Base-by-base conservation (phyloP, 2,797 vertebrate species). In the Cetoscarus ocellatus region DNA sequence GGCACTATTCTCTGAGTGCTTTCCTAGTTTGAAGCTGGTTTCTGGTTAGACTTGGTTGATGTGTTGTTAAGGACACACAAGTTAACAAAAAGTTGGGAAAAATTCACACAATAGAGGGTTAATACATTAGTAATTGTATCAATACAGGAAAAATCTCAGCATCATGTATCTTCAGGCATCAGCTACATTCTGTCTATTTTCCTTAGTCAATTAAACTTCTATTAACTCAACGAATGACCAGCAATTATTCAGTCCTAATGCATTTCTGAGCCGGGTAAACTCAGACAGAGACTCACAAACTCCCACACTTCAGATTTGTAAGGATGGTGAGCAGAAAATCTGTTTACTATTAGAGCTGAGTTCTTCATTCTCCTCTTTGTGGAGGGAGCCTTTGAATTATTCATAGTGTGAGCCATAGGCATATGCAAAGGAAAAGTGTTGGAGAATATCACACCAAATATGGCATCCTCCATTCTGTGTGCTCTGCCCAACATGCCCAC, bases 291-390 rank as follows among this genome's bases (percentile, higher is more conserved):
- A 69, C 88, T 84, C 91, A 88, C 90, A 89, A 88, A 83, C 86
- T 86, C 87, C 85, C 82, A 86, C 85, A 90, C 89, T 91, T 88
- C 80, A 93, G 87, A 90, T 90, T 88, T 89, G 86, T 80, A 87
- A 87, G 83, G 87, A 92, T 77, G 87, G 91, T 56, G 88, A 91
- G 91, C 92, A 95, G 90, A 93, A 92, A 94, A 94, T 94, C 91
- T 94, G 93, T 94, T 94, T 94, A 94, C 92, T 89, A 88, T 88
- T 44, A 81, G 90, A 93, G 87, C 92, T 82, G 72, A 86, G 88
- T 87, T 90, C 83, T 82, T 85, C 82, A 87, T 90, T 89, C 86
- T 89, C 82, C 83, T 93, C 88, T 90, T 90, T 88, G 88, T 61
- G 85, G 90, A 90, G 79, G 82, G 70, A 86, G 82, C 71, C 71